phyloP scores from a whole-genome alignment of 1,140 invertebrate genomes.

The Heliconius hewitsoni region DNA sequence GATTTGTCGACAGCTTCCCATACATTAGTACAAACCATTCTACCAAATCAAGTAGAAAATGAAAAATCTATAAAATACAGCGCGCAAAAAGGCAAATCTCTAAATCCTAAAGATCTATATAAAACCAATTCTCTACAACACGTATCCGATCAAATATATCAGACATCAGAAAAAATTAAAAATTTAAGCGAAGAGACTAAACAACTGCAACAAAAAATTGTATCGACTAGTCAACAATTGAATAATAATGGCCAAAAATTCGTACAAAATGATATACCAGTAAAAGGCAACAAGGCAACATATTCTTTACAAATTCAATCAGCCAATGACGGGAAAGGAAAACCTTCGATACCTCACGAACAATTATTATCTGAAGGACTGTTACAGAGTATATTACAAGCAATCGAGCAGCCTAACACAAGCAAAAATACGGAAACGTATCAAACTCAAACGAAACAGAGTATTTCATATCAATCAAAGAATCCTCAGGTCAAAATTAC shows the following conservation, averaged over 20 bases:
- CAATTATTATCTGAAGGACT: constrained; percentile 89
- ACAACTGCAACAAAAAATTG: constrained; percentile 71
- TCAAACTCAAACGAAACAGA: constrained; percentile 6
- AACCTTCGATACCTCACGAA: constrained; percentile 83
- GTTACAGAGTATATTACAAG: constrained; percentile 87
- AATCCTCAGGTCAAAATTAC: background rate
- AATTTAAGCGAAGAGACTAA: constrained; percentile 70
- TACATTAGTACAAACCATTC: constrained; percentile 55
- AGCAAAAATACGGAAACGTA: constrained; percentile 25
- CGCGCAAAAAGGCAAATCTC: constrained; percentile 64
- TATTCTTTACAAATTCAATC: constrained; percentile 89
- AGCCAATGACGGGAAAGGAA: constrained; percentile 79
- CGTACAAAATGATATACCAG: constrained; percentile 79
- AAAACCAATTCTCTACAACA: constrained; percentile 56
- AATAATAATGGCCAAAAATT: constrained; percentile 45
- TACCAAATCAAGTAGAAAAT: constrained; percentile 55
- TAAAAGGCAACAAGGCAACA: constrained; percentile 83
- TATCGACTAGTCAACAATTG: constrained; percentile 55
- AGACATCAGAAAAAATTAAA: constrained; percentile 68
- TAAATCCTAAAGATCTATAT: constrained; percentile 53
- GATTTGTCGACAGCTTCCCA: constrained; percentile 67
- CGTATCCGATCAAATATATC: constrained; percentile 65
- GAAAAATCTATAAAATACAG: constrained; percentile 54
- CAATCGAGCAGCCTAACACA: constrained; percentile 65
- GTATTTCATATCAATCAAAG: constrained; percentile 10